Evolutionary conservation across 2,797 vertebrate species (phyloP), one percentile per base, ranked within the genome.

Genomic region (Lates japonicus): DNA sequence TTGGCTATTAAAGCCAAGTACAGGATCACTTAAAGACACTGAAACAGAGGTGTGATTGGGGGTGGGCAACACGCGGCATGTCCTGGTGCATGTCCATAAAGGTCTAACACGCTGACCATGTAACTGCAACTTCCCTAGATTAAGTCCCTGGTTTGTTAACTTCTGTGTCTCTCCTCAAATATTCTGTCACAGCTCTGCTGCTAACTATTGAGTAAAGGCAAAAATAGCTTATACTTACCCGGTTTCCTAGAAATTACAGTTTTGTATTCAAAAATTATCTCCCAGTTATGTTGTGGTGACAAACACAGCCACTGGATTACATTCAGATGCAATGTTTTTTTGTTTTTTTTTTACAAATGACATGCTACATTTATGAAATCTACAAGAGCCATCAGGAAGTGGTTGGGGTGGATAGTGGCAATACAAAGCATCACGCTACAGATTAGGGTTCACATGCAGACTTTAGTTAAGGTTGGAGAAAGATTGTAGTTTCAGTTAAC

Each of bases 1-100:
- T 49, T 55, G 31, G 44, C 29, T 69, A 68, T 35, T 70, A 68
- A 25, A 72, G 54, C 16, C 11, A 66, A 81, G 44, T n/a, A 49
- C 3, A 74, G 31, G 29, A 22, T 64, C n/a, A 46, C 31, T 63
- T 46, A 51, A n/a, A 48, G 42, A 66, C 60, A 62, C 25, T 51
- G 16, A 51, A 67, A 69, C 74, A 51, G 14, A 31, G 39, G 39
- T n/a, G 48, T 49, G 33, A 29, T 44, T 10, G 41, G 55, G 4
- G 31, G 41, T 39, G 7, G 22, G 2, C 17, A 29, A 52, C 44
- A 5, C 37, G 41, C 31, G 29, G 51, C n/a, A 13, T 3, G 10
- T 72, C 39, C 25, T 57, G 25, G 3, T 79, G 44, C 17, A 19
- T 12, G 51, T 41, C 49, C 19, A n/a, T 61, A 16, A 19, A 61